Percentiles rank a stretch among this genome's conserved stretches.
Conservation (phyloP, 1,140 invertebrate genomes). For the Dreissena rostriformis region DNA sequence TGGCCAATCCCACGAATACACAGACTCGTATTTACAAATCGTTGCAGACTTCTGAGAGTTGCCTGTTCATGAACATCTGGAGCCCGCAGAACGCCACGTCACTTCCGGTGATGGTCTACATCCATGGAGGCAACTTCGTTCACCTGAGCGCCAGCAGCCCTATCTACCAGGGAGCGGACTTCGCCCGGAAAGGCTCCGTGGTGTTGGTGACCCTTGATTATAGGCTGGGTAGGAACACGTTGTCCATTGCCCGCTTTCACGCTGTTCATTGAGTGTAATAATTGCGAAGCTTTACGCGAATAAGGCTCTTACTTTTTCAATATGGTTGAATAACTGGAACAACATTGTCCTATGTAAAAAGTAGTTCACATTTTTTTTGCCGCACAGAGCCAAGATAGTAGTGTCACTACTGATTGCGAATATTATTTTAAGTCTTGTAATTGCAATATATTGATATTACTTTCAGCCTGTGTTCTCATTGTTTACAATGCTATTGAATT, state of each 20-base stretch:
- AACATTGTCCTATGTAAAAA: not conserved
- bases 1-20: too few species aligned
- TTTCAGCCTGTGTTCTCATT: too few species aligned
- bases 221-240: slow-evolving; percentile 78
- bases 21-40: too few species aligned
- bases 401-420: too few species aligned
- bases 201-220: slow-evolving; percentile 83
- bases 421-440: too few species aligned
- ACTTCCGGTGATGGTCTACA: slow-evolving; percentile 69
- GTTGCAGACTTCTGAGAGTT: slow-evolving; percentile 77
- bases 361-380: too few species aligned
- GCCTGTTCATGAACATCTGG: slow-evolving; percentile 75
- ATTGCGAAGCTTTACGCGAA: not conserved
- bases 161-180: slow-evolving; percentile 73
- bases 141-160: slow-evolving; percentile 61
- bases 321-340: not conserved
- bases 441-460: too few species aligned
- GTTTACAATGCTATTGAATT: too few species aligned
- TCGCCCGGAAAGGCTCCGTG: slow-evolving; percentile 78
- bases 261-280: slow-evolving; percentile 36
- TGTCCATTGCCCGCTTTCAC: too few species aligned
- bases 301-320: not conserved
- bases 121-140: slow-evolving; percentile 75
- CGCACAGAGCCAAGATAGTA: too few species aligned
- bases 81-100: slow-evolving; percentile 50